Evolutionary conservation across 92 coral and sea anemone species (phyloP), one percentile per base, ranked within the genome.

Genomic region (Ricordea florida): DNA sequence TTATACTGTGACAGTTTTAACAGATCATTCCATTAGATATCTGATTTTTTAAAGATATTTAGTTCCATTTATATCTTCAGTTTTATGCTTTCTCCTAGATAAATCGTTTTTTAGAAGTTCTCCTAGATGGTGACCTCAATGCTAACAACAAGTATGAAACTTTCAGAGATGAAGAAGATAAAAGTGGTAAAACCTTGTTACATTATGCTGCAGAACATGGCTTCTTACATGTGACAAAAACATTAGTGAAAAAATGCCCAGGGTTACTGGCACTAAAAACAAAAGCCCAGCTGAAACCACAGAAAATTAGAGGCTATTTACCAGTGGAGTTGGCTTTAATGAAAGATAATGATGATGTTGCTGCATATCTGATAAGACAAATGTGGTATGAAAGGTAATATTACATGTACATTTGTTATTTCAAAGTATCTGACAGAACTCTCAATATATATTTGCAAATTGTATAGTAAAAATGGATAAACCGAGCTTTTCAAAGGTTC

Each of bases 381-480:
- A 90, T 87, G 92, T 69, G 81, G 43, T 92, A 90, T 79, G 92
- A 82, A 74, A 82, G 96, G 96, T 90, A 61, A 49, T 1, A 7
- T 14, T 10, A 22, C 3, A 50, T 10, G 14, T 24, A 0, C 4
- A 24, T 11, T 25, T 17, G 8, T 13, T 49, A 22, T 9, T n/a
- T n/a, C n/a, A n/a, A n/a, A n/a, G n/a, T n/a, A n/a, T n/a, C n/a
- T n/a, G n/a, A n/a, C n/a, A n/a, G n/a, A n/a, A n/a, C n/a, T n/a
- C n/a, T n/a, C n/a, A n/a, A n/a, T n/a, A n/a, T n/a, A n/a, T n/a
- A n/a, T n/a, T n/a, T n/a, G n/a, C n/a, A n/a, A n/a, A n/a, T n/a
- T n/a, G n/a, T n/a, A n/a, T n/a, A n/a, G n/a, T n/a, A n/a, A n/a
- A n/a, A n/a, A n/a, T n/a, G n/a, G n/a, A n/a, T n/a, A n/a, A n/a